These are phyloP conservation scores for Rotaria socialis DNA, from an alignment of 2,888 invertebrate genomes.

Conservation along the genomic window DNA sequence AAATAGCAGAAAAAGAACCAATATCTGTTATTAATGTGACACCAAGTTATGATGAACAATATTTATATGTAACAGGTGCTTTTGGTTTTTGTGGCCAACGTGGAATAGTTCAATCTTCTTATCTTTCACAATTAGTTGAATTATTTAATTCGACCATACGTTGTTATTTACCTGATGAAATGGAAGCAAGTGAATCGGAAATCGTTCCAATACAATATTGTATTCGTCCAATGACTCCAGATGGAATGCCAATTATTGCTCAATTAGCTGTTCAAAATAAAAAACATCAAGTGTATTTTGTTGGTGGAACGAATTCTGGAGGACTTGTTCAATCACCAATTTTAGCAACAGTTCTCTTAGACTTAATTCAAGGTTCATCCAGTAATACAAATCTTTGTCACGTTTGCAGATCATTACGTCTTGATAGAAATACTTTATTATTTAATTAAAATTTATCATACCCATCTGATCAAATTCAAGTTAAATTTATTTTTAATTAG, in stretches of 20 bases:
- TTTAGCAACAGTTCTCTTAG: neutral
- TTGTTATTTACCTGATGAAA: neutral
- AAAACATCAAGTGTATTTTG: neutral
- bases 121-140: neutral
- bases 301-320: neutral
- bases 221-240: neutral
- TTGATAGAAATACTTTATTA: neutral
- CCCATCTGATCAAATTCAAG: neutral
- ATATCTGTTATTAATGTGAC: neutral
- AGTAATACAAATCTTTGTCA: neutral
- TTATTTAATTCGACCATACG: neutral
- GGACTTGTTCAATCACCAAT: neutral
- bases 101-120: neutral
- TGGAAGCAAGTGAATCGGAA: neutral
- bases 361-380: neutral
- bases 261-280: neutral
- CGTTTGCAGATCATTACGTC: neutral
- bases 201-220: neutral
- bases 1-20: neutral
- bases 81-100: neutral
- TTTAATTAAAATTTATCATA: neutral
- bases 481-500: too few species aligned
- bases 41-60: neutral
- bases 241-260: neutral
- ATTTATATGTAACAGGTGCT: neutral